phyloP scores from a whole-genome alignment of 1,140 invertebrate species.

The Latrodectus geometricus region DNA sequence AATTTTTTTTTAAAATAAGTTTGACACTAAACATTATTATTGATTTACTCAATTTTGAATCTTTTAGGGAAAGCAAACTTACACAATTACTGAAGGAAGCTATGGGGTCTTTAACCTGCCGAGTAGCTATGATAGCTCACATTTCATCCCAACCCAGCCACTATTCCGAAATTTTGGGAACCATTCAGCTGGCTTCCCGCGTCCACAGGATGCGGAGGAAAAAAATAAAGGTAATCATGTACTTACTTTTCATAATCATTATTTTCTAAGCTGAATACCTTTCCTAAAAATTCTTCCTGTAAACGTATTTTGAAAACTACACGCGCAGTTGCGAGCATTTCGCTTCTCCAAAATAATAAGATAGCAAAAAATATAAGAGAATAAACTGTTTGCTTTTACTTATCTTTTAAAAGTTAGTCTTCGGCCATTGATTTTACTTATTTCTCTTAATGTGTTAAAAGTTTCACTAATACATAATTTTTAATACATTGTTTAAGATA shows the following conservation, averaged over 20 bases:
- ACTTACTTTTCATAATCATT: neutral
- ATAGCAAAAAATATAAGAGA: neutral
- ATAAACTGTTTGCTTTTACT: neutral
- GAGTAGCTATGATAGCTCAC: constrained; percentile 95
- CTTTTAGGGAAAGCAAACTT: constrained; percentile 85
- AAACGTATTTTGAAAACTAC: neutral
- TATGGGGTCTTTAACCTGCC: constrained; percentile 90
- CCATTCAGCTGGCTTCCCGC: constrained; percentile 91
- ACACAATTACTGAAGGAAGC: constrained; percentile 93
- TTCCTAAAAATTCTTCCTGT: neutral
- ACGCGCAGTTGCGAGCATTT: neutral
- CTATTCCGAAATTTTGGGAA: constrained; percentile 91
- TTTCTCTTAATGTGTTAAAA: too few species aligned
- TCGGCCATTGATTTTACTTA: too few species aligned
- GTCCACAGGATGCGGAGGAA: constrained; percentile 91
- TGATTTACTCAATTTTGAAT: constrained; percentile 11
- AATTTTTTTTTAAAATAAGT: too few species aligned
- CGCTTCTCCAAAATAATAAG: neutral
- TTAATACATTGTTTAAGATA: too few species aligned
- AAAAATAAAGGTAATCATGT: constrained; percentile 73
- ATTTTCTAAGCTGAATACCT: neutral
- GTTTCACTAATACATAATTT: too few species aligned
- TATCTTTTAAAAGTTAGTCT: neutral
- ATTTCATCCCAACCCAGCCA: constrained; percentile 85
- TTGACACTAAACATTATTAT: neutral